These are phyloP conservation scores for Andrena hattorfiana DNA, from an alignment of 2,888 invertebrate species.

Conservation along the genomic window DNA sequence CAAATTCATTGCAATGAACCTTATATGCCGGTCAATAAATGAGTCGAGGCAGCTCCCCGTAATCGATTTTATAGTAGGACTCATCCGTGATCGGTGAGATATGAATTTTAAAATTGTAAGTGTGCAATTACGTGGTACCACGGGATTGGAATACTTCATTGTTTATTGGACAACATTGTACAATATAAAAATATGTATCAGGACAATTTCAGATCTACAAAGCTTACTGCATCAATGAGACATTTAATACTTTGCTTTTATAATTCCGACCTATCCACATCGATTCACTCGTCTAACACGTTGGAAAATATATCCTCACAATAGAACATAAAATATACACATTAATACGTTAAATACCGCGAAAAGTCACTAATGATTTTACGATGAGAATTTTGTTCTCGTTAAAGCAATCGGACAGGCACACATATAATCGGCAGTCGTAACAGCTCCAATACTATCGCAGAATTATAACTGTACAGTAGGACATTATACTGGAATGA, in stretches of 20 bases:
- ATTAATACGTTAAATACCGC: constrained; percentile 21
- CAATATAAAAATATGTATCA: constrained; percentile 57
- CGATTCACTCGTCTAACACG: constrained; percentile 26
- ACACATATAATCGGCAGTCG: constrained; percentile 34
- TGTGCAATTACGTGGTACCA: constrained; percentile 8
- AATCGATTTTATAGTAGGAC: neutral
- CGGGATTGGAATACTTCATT: constrained; percentile 40
- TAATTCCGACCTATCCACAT: constrained; percentile 28
- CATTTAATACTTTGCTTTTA: constrained; percentile 31
- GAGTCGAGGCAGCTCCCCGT: neutral
- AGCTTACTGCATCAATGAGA: constrained; percentile 26
- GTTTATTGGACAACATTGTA: constrained; percentile 53
- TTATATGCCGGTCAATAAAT: neutral
- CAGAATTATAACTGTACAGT: constrained; percentile 30
- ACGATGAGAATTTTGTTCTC: constrained; percentile 27
- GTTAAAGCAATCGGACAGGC: constrained; percentile 31
- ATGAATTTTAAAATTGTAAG: neutral
- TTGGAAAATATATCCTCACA: constrained; percentile 37
- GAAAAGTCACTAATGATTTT: constrained; percentile 10
- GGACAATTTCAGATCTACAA: constrained; percentile 53
- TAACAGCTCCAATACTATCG: constrained; percentile 40
- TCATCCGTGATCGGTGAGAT: neutral
- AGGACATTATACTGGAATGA: constrained; percentile 42
- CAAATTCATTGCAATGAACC: neutral
- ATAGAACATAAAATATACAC: constrained; percentile 40